Percentiles rank a stretch among this genome's conserved stretches.
phyloP scores from a whole-genome alignment of 1,140 invertebrate species.

The Ostrea denselamellosa region DNA sequence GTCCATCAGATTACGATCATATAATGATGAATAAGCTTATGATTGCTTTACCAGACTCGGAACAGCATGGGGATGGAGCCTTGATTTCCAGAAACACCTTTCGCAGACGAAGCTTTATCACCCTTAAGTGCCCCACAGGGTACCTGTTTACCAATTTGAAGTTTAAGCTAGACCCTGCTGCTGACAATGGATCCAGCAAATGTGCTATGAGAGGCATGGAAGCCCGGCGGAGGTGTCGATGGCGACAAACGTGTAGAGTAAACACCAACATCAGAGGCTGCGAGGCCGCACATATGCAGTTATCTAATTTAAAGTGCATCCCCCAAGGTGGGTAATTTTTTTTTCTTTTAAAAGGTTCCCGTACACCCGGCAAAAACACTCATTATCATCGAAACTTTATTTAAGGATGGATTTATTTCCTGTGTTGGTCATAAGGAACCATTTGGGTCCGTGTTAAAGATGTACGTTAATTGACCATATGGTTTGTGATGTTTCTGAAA shows the following conservation, averaged over 20 bases:
- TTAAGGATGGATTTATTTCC: neutral
- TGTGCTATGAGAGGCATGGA: neutral
- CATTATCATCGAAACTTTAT: neutral
- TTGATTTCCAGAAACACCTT: neutral
- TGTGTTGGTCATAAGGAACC: too few species aligned
- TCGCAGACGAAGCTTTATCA: neutral
- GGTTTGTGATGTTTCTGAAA: too few species aligned
- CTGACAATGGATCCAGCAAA: neutral
- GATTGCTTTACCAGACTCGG: neutral
- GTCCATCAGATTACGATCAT: too few species aligned
- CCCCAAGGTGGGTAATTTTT: neutral
- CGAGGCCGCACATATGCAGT: neutral
- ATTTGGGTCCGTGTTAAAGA: too few species aligned
- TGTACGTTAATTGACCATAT: too few species aligned
- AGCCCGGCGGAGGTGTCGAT: neutral
- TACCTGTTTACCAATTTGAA: slow-evolving; percentile 5
- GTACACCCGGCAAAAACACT: neutral
- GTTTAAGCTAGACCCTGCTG: neutral
- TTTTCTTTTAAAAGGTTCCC: neutral
- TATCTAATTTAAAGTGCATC: neutral
- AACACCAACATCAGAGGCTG: neutral
- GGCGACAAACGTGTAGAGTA: neutral
- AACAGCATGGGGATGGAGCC: neutral
- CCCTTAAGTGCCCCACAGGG: neutral
- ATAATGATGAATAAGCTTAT: too few species aligned